These are phyloP conservation scores for Hephaestus fuliginosus DNA, from an alignment of 2,797 vertebrate genomes.

Conservation along the genomic window DNA sequence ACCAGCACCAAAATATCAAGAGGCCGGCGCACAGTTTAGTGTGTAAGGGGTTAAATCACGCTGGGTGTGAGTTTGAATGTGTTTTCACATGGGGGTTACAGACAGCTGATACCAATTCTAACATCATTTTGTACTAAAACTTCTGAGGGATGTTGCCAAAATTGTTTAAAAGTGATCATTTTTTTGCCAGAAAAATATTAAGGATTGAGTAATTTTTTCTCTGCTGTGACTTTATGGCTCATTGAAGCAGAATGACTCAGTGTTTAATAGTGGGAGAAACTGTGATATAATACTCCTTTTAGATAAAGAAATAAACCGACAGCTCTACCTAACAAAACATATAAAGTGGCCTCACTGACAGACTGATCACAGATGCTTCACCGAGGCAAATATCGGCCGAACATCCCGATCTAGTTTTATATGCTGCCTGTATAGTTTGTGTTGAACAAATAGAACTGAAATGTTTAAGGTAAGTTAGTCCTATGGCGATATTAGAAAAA, in stretches of 20 bases:
- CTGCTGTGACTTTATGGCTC: background rate
- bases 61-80: conserved; percentile 21
- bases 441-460: background rate
- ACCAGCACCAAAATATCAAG: conserved; percentile 41
- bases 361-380: background rate
- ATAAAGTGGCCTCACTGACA: background rate
- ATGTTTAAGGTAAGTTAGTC: background rate
- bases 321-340: background rate
- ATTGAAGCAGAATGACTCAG: background rate
- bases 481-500: background rate
- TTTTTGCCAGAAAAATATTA: conserved; percentile 9
- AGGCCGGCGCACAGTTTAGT: conserved; percentile 16
- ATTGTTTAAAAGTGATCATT: background rate
- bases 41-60: conserved; percentile 45
- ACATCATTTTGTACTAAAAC: conserved; percentile 9
- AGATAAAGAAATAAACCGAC: background rate
- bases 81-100: conserved; percentile 16
- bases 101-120: conserved; percentile 25
- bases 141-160: background rate
- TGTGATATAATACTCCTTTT: background rate
- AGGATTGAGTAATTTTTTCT: too few relatives aligned
- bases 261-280: background rate
- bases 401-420: background rate
- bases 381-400: background rate
- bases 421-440: background rate